A percentile compares a stretch with the other conserved stretches of the same genome.
Evolutionary conservation across 1,140 invertebrate genomes (phyloP).

Genomic region (Lycorma delicatula): DNA sequence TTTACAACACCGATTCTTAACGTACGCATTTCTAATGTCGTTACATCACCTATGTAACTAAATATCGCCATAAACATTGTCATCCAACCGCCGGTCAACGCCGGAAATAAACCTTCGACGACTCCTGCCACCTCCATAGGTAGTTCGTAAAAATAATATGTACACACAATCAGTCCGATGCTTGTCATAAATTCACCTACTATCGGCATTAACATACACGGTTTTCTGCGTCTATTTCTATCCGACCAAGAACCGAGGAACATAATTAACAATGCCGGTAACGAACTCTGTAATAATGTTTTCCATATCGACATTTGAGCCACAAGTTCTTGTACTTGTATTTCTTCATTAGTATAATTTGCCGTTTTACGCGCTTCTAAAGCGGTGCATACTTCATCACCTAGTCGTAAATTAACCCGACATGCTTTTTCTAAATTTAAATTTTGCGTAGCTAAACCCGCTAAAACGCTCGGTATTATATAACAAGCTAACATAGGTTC

Average conservation of each 20-base stretch:
- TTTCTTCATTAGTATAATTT: conserved; percentile 54
- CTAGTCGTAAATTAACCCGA: conserved; percentile 63
- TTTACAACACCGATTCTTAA: conserved; percentile 75
- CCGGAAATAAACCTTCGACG: conserved; percentile 66
- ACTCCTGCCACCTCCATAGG: conserved; percentile 68
- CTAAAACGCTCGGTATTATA: conserved; percentile 67
- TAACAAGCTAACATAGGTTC: conserved; percentile 71
- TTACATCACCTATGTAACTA: conserved; percentile 81
- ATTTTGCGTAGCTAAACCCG: conserved; percentile 68
- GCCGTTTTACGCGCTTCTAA: conserved; percentile 56
- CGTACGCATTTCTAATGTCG: conserved; percentile 68
- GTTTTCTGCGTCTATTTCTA: conserved; percentile 59
- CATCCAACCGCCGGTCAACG: conserved; percentile 74
- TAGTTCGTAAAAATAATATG: conserved; percentile 53
- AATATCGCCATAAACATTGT: conserved; percentile 85
- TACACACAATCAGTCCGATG: conserved; percentile 66
- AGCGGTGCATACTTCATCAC: conserved; percentile 59
- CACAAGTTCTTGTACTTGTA: conserved; percentile 59
- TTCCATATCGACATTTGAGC: conserved; percentile 73
- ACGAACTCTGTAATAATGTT: conserved; percentile 61
- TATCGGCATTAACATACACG: conserved; percentile 74
- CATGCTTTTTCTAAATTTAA: conserved; percentile 77
- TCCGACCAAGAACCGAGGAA: conserved; percentile 53
- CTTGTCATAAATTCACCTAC: conserved; percentile 69
- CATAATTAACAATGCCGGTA: conserved; percentile 64